A percentile compares a stretch with the other conserved stretches of the same genome.
phyloP scores from a whole-genome alignment of 2,888 invertebrate genomes.

The Bruchidius siliquastri region DNA sequence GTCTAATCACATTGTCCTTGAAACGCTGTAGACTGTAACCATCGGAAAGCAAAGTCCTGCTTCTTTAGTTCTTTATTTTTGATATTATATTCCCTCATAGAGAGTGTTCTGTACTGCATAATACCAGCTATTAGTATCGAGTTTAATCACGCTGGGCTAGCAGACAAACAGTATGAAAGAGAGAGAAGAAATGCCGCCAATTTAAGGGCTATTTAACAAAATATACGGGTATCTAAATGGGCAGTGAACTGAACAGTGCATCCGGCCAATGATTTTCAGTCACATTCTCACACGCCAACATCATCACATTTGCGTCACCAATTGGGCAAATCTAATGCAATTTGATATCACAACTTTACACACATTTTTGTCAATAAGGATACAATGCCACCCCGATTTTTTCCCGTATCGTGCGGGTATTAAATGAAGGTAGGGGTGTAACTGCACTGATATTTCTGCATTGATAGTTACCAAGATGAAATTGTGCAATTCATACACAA shows the following conservation, averaged over 20 bases:
- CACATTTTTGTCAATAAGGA: constrained; percentile 13
- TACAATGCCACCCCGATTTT: constrained; percentile 17
- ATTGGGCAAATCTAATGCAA: constrained; percentile 21
- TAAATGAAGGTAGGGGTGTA: not conserved
- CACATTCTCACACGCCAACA: not conserved
- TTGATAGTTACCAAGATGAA: too few relatives aligned
- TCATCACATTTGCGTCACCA: not conserved
- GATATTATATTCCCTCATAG: too few relatives aligned
- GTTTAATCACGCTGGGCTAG: too few relatives aligned
- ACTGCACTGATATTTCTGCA: not conserved
- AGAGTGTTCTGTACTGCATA: too few relatives aligned
- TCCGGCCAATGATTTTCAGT: constrained; percentile 1
- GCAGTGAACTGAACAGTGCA: constrained; percentile 2
- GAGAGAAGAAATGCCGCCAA: not conserved
- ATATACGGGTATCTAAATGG: constrained; percentile 16
- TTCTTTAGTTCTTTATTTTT: too few relatives aligned
- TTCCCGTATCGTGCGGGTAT: constrained; percentile 3
- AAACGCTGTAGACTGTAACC: too few relatives aligned
- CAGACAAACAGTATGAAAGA: not conserved
- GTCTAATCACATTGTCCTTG: too few relatives aligned
- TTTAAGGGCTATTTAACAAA: constrained; percentile 15
- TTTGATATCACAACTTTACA: constrained; percentile 14
- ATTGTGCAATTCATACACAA: too few relatives aligned
- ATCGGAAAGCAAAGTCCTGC: too few relatives aligned
- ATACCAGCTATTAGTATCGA: too few relatives aligned